Evolutionary conservation across 2,113 vertebrate genomes (phyloP).

Genomic region (Pachyramphus minor): DNA sequence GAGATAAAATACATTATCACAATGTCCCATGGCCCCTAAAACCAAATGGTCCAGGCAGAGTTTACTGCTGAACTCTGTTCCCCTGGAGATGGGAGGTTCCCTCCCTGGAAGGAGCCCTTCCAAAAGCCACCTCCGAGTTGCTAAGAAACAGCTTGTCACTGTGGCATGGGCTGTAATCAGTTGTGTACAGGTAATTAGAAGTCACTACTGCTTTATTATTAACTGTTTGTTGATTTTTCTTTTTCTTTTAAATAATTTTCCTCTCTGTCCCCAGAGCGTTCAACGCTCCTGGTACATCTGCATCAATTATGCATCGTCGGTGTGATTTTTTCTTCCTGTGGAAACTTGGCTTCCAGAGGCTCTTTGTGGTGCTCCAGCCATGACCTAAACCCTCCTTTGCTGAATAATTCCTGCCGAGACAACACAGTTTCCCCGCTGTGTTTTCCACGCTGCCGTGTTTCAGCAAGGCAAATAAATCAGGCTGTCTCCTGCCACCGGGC

Average conservation of each 20-base stretch:
- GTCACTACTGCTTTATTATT: constrained; percentile 16
- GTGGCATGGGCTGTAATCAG: background rate
- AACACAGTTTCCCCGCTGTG: constrained; percentile 13
- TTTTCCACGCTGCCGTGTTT: background rate
- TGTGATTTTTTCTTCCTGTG: constrained; percentile 8
- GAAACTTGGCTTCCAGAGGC: background rate
- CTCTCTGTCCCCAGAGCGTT: background rate
- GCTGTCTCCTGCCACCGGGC: constrained; percentile 2
- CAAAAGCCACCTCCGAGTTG: background rate
- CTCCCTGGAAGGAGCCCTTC: background rate
- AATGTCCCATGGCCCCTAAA: background rate
- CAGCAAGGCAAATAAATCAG: constrained; percentile 49
- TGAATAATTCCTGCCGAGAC: constrained; percentile 42
- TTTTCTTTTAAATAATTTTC: background rate
- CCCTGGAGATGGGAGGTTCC: background rate
- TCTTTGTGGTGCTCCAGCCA: constrained; percentile 27
- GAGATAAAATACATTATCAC: background rate
- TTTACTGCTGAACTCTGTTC: background rate
- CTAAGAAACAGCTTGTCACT: constrained; percentile 47
- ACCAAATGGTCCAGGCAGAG: background rate
- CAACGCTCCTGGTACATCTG: background rate
- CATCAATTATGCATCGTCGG: background rate
- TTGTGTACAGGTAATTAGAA: constrained; percentile 45
- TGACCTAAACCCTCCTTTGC: constrained; percentile 43
- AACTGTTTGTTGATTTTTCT: background rate